Evolutionary conservation across 2,797 vertebrate species (phyloP).

Genomic region (Hylomyscus alleni): DNA sequence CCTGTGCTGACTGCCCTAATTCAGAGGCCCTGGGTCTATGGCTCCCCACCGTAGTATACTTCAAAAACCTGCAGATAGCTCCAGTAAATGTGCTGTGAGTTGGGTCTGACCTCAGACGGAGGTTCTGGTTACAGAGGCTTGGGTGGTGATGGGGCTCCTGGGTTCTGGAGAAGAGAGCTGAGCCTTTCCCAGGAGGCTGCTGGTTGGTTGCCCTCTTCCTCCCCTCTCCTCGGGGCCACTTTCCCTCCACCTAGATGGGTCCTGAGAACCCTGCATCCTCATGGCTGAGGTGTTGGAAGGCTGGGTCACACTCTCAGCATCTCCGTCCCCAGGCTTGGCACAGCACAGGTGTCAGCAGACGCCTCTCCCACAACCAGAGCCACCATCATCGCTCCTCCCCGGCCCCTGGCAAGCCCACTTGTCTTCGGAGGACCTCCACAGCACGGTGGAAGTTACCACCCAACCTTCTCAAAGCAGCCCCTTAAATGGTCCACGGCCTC

Average conservation of each 20-base stretch:
- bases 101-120: not conserved
- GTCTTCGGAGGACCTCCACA: not conserved
- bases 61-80: not conserved
- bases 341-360: not conserved
- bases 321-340: not conserved
- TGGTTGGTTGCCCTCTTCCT: not conserved
- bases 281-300: too few species aligned
- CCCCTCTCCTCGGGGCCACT: not conserved
- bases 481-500: not conserved
- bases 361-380: not conserved
- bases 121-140: not conserved
- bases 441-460: not conserved
- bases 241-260: rapidly evolving
- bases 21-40: not conserved
- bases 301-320: not conserved
- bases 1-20: not conserved
- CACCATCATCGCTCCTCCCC: not conserved
- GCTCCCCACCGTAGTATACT: not conserved
- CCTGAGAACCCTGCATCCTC: rapidly evolving
- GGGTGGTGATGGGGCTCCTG: not conserved
- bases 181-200: not conserved
- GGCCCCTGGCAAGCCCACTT: not conserved
- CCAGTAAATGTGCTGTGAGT: not conserved
- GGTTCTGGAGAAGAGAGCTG: not conserved
- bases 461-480: not conserved